Conservation (phyloP, 2,797 vertebrate species). For the Masticophis lateralis region DNA sequence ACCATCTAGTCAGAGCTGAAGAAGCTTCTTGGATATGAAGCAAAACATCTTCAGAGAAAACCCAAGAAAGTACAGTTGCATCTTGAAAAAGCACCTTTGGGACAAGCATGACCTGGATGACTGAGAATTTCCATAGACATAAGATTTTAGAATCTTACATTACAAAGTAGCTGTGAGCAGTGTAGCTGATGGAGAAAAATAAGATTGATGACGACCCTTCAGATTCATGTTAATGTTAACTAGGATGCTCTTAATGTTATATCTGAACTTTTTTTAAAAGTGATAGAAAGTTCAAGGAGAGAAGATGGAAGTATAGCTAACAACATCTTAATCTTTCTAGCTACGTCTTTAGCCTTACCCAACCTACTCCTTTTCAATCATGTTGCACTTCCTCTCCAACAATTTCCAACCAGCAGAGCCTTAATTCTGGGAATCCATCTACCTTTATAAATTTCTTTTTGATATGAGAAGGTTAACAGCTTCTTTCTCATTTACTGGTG, state of each 20-base stretch:
- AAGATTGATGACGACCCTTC: neutral
- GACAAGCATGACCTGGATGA: too few relatives aligned
- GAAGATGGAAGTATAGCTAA: neutral
- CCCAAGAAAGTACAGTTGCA: too few relatives aligned
- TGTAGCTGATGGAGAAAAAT: neutral
- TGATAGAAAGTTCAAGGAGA: neutral
- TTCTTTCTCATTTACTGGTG: neutral
- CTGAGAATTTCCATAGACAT: too few relatives aligned
- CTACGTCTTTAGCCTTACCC: neutral
- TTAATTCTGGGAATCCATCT: neutral
- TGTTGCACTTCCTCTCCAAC: neutral
- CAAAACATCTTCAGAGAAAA: too few relatives aligned
- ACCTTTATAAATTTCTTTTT: neutral
- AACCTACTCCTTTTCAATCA: neutral
- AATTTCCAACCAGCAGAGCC: neutral
- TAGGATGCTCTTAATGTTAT: neutral
- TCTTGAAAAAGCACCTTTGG: too few relatives aligned
- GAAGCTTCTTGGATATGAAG: too few relatives aligned
- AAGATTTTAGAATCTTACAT: neutral
- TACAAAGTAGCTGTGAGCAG: neutral
- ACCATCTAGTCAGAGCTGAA: too few relatives aligned
- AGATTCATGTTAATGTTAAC: neutral
- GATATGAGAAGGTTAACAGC: too few relatives aligned
- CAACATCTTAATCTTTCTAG: neutral
- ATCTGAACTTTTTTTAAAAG: neutral